phyloP scores from a whole-genome alignment of 2,888 invertebrate genomes.

The Eutolmus rufibarbis region DNA sequence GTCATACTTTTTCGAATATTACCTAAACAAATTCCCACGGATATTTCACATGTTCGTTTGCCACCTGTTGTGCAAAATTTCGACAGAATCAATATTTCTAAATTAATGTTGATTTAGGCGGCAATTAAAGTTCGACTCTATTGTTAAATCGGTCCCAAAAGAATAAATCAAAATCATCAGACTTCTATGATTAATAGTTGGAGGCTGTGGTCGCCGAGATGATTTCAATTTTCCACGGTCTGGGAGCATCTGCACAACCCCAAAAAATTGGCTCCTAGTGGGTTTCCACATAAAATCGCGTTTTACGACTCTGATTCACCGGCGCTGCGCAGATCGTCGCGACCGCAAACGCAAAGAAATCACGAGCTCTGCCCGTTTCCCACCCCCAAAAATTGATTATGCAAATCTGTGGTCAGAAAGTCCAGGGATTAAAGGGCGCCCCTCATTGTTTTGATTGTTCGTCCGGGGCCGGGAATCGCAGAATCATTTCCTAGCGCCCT shows the following conservation, averaged over 20 bases:
- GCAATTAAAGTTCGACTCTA: background rate
- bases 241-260: background rate
- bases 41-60: background rate
- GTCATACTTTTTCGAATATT: background rate
- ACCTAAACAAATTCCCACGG: background rate
- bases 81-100: background rate
- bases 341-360: background rate
- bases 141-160: background rate
- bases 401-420: conserved; percentile 25
- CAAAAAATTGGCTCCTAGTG: background rate
- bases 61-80: background rate
- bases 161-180: background rate
- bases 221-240: background rate
- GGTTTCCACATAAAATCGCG: background rate
- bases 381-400: conserved; percentile 4
- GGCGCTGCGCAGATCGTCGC: background rate
- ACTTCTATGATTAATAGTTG: background rate
- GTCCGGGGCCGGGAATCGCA: background rate
- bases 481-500: background rate
- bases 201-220: background rate
- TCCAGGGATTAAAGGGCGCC: conserved; percentile 31
- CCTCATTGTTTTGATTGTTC: conserved; percentile 15
- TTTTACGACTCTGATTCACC: background rate
- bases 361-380: background rate
- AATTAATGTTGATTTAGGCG: background rate